Conservation (phyloP, 1,140 invertebrate species). For the Matsumurasca onukii region DNA sequence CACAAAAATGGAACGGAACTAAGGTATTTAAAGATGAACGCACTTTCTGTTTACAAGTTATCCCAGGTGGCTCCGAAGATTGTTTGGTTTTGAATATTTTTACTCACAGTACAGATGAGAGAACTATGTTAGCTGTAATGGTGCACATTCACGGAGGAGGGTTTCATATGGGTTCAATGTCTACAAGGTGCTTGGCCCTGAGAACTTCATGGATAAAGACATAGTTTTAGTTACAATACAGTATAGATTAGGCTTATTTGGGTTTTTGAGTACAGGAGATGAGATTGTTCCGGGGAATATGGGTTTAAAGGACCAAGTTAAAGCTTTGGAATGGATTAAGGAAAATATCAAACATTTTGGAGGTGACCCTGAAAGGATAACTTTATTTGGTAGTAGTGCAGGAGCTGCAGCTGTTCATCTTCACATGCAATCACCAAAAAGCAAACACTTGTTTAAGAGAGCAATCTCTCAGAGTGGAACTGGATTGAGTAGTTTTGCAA, state of each 20-base stretch:
- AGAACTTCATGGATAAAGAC: conserved; percentile 47
- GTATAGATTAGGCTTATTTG: conserved; percentile 92
- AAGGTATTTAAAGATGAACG: not conserved
- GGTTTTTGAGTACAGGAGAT: conserved; percentile 44
- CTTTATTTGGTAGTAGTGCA: conserved; percentile 21
- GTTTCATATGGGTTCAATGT: not conserved
- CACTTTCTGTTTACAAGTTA: not conserved
- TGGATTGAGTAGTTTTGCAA: conserved; percentile 32
- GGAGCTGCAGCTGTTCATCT: conserved; percentile 3
- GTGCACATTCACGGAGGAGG: conserved; percentile 64
- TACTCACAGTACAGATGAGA: not conserved
- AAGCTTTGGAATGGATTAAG: conserved; percentile 22
- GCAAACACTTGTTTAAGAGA: conserved; percentile 23
- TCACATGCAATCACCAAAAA: conserved; percentile 3
- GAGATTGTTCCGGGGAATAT: conserved; percentile 20
- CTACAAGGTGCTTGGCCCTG: not conserved
- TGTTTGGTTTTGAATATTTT: conserved; percentile 9
- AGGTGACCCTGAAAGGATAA: conserved; percentile 13
- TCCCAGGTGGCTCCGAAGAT: not conserved
- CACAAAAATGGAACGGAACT: not conserved
- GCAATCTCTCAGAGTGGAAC: conserved; percentile 40
- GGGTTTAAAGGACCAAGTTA: conserved; percentile 30
- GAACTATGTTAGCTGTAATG: conserved; percentile 53
- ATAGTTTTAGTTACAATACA: conserved; percentile 96
- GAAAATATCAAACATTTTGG: conserved; percentile 14